Percentiles rank a stretch among this genome's conserved stretches.
phyloP scores from a whole-genome alignment of 2,113 vertebrate species.

The Himantopus leucocephalus region DNA sequence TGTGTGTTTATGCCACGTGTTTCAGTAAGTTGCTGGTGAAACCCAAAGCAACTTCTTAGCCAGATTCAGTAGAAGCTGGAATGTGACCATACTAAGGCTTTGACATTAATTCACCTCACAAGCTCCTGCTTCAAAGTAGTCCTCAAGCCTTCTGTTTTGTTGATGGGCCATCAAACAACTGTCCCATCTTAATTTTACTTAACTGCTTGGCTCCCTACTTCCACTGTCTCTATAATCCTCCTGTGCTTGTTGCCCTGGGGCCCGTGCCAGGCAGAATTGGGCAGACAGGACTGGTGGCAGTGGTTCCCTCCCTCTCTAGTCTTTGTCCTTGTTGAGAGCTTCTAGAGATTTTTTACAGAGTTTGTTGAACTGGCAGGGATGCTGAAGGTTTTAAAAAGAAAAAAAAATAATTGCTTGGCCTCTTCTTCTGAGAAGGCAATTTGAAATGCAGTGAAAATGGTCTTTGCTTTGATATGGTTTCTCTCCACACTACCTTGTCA shows the following conservation, averaged over 20 bases:
- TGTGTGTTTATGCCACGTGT: not conserved
- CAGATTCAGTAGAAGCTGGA: not conserved
- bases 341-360: not conserved
- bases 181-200: not conserved
- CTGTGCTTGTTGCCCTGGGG: not conserved
- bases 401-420: not conserved
- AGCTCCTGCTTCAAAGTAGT: not conserved
- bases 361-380: not conserved
- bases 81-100: not conserved
- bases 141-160: not conserved
- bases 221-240: not conserved
- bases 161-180: not conserved
- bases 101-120: not conserved
- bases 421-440: not conserved
- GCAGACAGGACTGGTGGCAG: not conserved
- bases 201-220: not conserved
- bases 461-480: constrained; percentile 1
- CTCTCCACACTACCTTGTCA: not conserved
- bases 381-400: not conserved
- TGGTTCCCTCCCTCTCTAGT: not conserved
- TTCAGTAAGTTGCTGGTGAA: not conserved
- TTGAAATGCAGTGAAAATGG: not conserved
- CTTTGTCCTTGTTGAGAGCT: not conserved
- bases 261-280: accelerated
- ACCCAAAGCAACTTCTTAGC: not conserved